phyloP scores from a whole-genome alignment of 2,113 vertebrate species.

The Pteruthius melanotis region DNA sequence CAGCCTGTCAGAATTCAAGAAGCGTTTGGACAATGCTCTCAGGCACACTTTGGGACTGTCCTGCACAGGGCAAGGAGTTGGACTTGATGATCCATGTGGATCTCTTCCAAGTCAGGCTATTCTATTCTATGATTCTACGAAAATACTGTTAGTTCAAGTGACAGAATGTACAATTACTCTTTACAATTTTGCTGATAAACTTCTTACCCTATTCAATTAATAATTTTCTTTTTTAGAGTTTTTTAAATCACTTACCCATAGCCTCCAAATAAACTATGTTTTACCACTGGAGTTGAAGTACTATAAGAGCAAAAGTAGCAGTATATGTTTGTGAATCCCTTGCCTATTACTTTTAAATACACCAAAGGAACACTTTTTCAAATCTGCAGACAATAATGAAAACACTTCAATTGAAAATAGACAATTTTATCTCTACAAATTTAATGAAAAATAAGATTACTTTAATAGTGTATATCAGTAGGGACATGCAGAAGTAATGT shows the following conservation, averaged over 20 bases:
- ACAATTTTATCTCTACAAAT: not conserved
- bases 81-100: not conserved
- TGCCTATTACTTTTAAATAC: not conserved
- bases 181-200: not conserved
- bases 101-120: not conserved
- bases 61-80: not conserved
- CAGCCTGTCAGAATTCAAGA: not conserved
- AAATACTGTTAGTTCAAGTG: not conserved
- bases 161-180: not conserved
- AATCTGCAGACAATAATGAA: not conserved
- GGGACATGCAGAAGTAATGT: not conserved
- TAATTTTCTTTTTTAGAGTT: not conserved
- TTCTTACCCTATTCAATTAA: not conserved
- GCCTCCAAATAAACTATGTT: not conserved
- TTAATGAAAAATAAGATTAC: not conserved
- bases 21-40: fast-evolving
- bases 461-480: not conserved
- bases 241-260: not conserved
- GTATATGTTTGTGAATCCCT: not conserved
- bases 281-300: not conserved
- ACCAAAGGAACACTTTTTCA: not conserved
- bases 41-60: not conserved
- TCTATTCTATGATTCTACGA: not conserved
- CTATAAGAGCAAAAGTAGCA: not conserved
- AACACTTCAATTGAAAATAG: not conserved